Conservation (phyloP, 1,140 invertebrate genomes). For the Oreohelix idahoensis region DNA sequence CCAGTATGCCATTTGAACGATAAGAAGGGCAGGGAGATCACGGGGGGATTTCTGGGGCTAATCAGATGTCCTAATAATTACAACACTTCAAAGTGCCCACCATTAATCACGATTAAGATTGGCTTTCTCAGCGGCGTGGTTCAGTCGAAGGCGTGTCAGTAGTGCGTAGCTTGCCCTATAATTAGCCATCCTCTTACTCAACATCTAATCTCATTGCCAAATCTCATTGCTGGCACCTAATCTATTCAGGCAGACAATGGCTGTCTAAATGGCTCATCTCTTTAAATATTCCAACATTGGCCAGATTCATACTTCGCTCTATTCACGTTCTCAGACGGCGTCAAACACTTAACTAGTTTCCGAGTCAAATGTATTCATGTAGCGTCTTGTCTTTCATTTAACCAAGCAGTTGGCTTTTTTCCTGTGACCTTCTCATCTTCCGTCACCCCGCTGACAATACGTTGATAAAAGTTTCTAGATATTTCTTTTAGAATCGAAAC, state of each 20-base stretch:
- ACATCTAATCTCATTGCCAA: conserved; percentile 24
- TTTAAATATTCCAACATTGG: not conserved
- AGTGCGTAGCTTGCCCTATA: not conserved
- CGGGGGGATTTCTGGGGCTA: not conserved
- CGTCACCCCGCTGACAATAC: not conserved
- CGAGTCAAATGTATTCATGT: not conserved
- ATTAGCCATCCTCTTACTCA: conserved; percentile 34
- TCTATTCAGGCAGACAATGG: not conserved
- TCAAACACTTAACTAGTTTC: not conserved
- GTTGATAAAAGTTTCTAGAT: not conserved
- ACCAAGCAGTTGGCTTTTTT: not conserved
- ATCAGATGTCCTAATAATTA: conserved; percentile 26
- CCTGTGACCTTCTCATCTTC: not conserved
- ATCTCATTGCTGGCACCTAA: not conserved
- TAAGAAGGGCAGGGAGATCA: too few relatives aligned
- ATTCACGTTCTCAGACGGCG: not conserved
- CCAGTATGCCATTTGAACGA: too few relatives aligned
- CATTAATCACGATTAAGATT: conserved; percentile 23
- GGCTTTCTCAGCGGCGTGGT: not conserved
- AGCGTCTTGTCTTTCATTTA: not conserved
- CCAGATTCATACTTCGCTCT: not conserved
- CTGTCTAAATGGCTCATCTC: conserved; percentile 1
- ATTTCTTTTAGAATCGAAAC: not conserved
- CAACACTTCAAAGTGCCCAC: not conserved
- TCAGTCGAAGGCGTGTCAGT: not conserved